Conservation (phyloP, 2,888 invertebrate species). For the Oscheius sp. region DNA sequence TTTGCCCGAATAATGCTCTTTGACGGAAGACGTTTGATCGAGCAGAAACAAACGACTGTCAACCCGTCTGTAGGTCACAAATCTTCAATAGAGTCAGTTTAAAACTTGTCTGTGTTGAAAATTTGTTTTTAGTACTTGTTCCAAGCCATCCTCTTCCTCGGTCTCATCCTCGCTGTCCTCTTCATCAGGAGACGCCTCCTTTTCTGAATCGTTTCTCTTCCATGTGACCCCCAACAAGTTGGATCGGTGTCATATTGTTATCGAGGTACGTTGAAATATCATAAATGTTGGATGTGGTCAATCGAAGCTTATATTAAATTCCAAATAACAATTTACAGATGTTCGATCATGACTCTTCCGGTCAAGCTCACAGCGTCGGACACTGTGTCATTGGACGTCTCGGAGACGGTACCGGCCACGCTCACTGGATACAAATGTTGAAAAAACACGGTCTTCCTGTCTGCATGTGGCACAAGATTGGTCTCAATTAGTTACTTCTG, state of each 20-base stretch:
- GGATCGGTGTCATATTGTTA: slow-evolving; percentile 63
- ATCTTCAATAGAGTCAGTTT: slow-evolving; percentile 53
- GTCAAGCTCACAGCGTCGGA: slow-evolving; percentile 57
- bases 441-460: slow-evolving; percentile 66
- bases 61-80: slow-evolving; percentile 56
- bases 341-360: slow-evolving; percentile 55
- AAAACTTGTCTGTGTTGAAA: not conserved
- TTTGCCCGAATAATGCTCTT: slow-evolving; percentile 67
- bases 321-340: slow-evolving; percentile 42
- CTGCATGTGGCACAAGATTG: slow-evolving; percentile 67
- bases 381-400: slow-evolving; percentile 67
- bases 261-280: slow-evolving; percentile 53
- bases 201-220: slow-evolving; percentile 67
- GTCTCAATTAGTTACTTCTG: slow-evolving; percentile 6
- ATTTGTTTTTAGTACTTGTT: slow-evolving; percentile 44
- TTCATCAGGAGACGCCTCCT: slow-evolving; percentile 57
- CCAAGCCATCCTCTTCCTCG: slow-evolving; percentile 60
- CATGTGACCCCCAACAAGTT: slow-evolving; percentile 61
- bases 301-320: too few species aligned
- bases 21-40: slow-evolving; percentile 66
- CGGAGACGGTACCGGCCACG: slow-evolving; percentile 59
- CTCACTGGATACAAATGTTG: slow-evolving; percentile 72
- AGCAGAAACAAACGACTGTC: slow-evolving; percentile 68
- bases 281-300: too few species aligned
- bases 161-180: slow-evolving; percentile 51